These are phyloP conservation scores for Aphaenogaster ashmeadi DNA, from an alignment of 1,140 invertebrate species.

Conservation along the genomic window DNA sequence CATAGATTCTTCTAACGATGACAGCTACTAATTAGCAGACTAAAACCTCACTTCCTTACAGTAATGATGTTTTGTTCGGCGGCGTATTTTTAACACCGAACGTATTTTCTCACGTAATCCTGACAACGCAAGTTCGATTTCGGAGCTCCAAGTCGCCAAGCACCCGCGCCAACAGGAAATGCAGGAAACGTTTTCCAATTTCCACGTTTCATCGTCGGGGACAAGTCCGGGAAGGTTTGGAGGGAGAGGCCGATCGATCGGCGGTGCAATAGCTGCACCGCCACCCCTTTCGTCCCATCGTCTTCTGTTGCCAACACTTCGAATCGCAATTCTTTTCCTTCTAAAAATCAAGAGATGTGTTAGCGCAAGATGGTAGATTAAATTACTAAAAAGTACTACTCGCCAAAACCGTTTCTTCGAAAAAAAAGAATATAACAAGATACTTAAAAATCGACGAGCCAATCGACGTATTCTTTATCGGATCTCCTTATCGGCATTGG, in stretches of 20 bases:
- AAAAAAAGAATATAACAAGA: not conserved
- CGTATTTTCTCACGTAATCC: slow-evolving; percentile 50
- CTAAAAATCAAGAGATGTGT: not conserved
- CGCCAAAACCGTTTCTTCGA: not conserved
- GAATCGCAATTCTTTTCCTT: slow-evolving; percentile 30
- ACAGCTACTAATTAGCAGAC: not conserved
- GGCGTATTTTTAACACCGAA: slow-evolving; percentile 20
- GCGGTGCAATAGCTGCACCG: slow-evolving; percentile 52
- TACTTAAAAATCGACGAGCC: not conserved
- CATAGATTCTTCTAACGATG: not conserved
- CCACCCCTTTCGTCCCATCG: slow-evolving; percentile 36
- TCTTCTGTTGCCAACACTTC: slow-evolving; percentile 20
- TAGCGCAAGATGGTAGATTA: not conserved
- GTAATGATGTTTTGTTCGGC: not conserved
- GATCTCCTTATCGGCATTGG: slow-evolving; percentile 10
- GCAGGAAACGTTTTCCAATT: slow-evolving; percentile 71
- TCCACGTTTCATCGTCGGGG: slow-evolving; percentile 67
- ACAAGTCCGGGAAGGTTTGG: slow-evolving; percentile 50
- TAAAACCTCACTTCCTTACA: not conserved
- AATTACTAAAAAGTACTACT: not conserved
- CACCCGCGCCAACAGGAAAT: slow-evolving; percentile 50
- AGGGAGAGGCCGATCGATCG: slow-evolving; percentile 64
- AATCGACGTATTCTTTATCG: slow-evolving; percentile 50
- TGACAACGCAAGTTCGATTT: slow-evolving; percentile 55
- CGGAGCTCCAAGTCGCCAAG: slow-evolving; percentile 21